Base-by-base conservation (phyloP, 2,113 vertebrate species). In the Empidonax traillii region DNA sequence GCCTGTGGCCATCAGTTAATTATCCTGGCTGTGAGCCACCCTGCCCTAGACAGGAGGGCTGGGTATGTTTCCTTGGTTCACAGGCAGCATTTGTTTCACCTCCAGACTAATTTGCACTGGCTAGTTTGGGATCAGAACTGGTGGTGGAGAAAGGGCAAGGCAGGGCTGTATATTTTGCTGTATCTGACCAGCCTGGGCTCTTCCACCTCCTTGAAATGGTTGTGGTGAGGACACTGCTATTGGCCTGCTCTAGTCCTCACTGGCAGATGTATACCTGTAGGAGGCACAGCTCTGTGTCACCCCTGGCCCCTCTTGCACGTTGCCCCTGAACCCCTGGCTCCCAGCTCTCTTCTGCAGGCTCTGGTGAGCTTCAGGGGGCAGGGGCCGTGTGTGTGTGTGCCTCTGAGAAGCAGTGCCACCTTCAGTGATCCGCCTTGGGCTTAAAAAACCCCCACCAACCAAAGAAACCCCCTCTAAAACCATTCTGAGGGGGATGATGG, bases 251-350 rank as follows among this genome's bases (percentile, higher is more conserved):
- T 7, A 33, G 33, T 68, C 43, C 52, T 52, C 1, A 1, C 24
- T 13, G 23, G 58, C 25, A 53, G 27, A n/a, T 30, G 7, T 3
- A 2, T 53, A 31, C 37, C 46, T 2, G 0, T 1, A 13, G 19
- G 62, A 43, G 62, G 61, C 46, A 23, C 35, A 61, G 76, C 4
- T 41, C 46, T 6, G 0, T 11, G 52, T 39, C 62, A 14, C 46
- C n/a, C 39, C 31, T 28, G 46, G 10, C 24, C 19, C 8, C 21
- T 65, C 66, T 35, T 59, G 55, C 22, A 28, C 10, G 14, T 9
- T 2, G 12, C 4, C 44, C 33, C 59, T 35, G 47, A 30, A 18
- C 3, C 9, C 21, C 22, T 0, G 1, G 39, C 47, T 25, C 53
- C 39, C 28, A 46, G 30, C 63, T 4, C 5, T 21, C 20, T 43